A percentile compares a stretch with the other conserved stretches of the same genome.
Conservation (phyloP, 1,140 invertebrate species). For the Cylas formicarius region DNA sequence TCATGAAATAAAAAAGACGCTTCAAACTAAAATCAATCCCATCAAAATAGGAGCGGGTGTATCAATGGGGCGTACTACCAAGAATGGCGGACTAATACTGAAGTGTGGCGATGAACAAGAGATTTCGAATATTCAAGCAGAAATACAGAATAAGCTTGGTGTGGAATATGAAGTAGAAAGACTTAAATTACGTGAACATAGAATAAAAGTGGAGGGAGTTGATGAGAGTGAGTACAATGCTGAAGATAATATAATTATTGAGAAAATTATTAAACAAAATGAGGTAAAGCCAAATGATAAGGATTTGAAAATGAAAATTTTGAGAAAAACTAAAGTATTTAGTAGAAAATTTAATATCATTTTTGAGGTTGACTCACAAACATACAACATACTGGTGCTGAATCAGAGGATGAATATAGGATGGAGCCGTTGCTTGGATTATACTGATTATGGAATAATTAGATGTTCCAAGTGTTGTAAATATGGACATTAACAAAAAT, state of each 20-base stretch:
- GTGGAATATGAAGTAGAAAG: neutral
- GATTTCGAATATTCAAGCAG: neutral
- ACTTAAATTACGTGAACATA: neutral
- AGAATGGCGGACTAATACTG: conserved; percentile 2
- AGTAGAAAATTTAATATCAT: neutral
- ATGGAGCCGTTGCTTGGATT: conserved; percentile 12
- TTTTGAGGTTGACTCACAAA: neutral
- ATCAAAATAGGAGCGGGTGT: neutral
- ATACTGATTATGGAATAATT: conserved; percentile 8
- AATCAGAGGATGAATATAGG: conserved; percentile 10
- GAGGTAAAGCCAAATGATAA: neutral
- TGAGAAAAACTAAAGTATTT: neutral
- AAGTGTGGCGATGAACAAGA: neutral
- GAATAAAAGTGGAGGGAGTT: conserved; percentile 4
- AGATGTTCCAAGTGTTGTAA: conserved; percentile 10
- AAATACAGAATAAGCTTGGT: conserved; percentile 4
- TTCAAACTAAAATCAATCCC: conserved; percentile 1
- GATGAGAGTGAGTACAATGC: neutral
- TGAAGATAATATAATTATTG: neutral
- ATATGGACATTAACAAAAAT: conserved; percentile 7
- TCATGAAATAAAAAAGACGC: neutral
- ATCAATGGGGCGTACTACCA: neutral
- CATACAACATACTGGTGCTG: neutral
- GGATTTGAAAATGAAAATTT: conserved; percentile 4
- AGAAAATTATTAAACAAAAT: conserved; percentile 2